A percentile compares a stretch with the other conserved stretches of the same genome.
phyloP scores from a whole-genome alignment of 2,888 invertebrate genomes.

The Atethmia centrago region DNA sequence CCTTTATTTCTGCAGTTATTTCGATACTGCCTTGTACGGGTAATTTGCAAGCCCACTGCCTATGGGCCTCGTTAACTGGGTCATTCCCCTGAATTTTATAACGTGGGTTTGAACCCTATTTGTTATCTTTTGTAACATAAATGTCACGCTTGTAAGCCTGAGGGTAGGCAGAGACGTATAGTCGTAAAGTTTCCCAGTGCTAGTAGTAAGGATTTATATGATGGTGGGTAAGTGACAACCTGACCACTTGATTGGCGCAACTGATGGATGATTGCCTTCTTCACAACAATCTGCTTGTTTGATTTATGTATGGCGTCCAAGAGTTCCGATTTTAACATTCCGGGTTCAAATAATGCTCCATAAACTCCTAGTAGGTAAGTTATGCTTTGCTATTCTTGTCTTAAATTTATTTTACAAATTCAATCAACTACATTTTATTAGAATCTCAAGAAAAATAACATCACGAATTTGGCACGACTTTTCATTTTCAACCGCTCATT shows the following conservation, averaged over 20 bases:
- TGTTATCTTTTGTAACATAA: conserved; percentile 57
- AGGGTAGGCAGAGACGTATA: conserved; percentile 10
- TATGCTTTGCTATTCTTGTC: neutral
- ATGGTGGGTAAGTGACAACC: neutral
- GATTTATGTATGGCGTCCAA: neutral
- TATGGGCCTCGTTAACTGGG: conserved; percentile 49
- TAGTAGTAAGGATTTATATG: conserved; percentile 29
- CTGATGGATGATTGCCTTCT: neutral
- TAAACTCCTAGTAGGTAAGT: neutral
- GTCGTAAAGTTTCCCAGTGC: conserved; percentile 30
- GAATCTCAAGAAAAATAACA: neutral
- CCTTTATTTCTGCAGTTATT: conserved; percentile 50
- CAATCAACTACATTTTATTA: neutral
- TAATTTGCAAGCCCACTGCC: conserved; percentile 52
- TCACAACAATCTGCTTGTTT: neutral
- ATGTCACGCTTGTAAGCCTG: conserved; percentile 30
- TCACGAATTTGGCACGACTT: conserved; percentile 21
- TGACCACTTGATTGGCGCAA: neutral
- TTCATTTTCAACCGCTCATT: conserved; percentile 24
- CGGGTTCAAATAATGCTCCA: neutral
- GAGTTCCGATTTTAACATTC: no score
- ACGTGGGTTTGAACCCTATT: conserved; percentile 43
- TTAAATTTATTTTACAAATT: neutral
- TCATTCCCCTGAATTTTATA: conserved; percentile 44
- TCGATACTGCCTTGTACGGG: conserved; percentile 36